Evolutionary conservation across 92 coral and sea anemone species (phyloP).

Genomic region (Bergia sp.): DNA sequence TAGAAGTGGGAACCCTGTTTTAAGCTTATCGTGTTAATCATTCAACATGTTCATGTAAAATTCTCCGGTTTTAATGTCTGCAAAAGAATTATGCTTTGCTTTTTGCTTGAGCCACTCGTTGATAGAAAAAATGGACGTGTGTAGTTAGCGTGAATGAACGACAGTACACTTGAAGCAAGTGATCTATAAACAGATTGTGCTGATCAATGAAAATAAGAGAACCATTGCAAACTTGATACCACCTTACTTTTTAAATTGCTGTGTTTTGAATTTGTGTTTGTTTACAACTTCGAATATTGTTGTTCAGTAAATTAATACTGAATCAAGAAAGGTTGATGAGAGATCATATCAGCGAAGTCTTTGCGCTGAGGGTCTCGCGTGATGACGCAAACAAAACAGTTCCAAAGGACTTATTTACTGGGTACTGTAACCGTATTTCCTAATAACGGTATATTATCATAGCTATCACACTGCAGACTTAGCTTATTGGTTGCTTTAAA

Average conservation of each 20-base stretch:
- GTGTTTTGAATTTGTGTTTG: neutral
- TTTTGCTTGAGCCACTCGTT: neutral
- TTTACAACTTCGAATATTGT: neutral
- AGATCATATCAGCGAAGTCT: too few species aligned
- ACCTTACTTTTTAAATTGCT: neutral
- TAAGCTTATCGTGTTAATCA: too few species aligned
- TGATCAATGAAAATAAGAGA: neutral
- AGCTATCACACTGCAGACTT: neutral
- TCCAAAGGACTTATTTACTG: too few species aligned
- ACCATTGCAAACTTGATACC: neutral
- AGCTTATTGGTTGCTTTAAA: too few species aligned
- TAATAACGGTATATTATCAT: too few species aligned
- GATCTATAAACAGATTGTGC: conserved; percentile 17
- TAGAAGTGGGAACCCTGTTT: too few species aligned
- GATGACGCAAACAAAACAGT: too few species aligned
- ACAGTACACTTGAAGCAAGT: conserved; percentile 22
- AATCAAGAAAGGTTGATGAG: neutral
- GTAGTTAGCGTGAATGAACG: neutral
- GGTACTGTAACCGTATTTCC: neutral
- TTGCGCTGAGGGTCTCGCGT: too few species aligned
- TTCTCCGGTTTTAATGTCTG: neutral
- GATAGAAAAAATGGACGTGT: neutral
- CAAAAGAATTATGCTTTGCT: neutral
- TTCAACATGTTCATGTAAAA: neutral
- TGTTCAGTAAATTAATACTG: neutral